Evolutionary conservation across 2,797 vertebrate species (phyloP).

Genomic region (Leucoraja ocellata): DNA sequence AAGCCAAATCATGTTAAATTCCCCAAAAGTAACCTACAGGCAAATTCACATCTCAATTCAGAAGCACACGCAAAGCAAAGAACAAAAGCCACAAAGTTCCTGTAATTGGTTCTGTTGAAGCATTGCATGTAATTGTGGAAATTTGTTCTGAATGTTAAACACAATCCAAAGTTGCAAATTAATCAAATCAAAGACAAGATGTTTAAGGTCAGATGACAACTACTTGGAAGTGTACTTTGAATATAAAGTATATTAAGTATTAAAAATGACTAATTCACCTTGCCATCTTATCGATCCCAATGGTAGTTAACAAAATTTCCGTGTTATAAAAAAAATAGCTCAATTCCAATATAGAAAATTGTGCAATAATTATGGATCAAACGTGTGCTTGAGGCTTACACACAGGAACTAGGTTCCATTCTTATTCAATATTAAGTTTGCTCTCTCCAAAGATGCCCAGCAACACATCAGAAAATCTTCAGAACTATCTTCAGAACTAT

Average conservation of each 20-base stretch:
- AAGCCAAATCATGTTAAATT: neutral
- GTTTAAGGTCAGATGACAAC: neutral
- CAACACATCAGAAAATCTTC: neutral
- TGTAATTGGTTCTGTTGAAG: neutral
- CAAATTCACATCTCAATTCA: neutral
- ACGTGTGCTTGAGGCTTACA: neutral
- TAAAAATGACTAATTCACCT: neutral
- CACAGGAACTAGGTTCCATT: neutral
- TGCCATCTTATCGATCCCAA: neutral
- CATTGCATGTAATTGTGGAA: neutral
- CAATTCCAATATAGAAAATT: neutral
- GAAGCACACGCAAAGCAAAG: neutral
- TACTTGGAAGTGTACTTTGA: neutral
- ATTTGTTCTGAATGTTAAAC: too few relatives aligned
- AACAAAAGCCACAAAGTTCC: neutral
- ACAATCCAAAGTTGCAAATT: neutral
- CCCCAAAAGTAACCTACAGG: neutral
- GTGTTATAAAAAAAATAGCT: neutral
- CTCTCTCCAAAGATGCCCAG: neutral
- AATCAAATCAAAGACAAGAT: neutral
- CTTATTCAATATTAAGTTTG: neutral
- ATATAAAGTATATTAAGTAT: neutral
- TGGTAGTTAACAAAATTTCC: neutral
- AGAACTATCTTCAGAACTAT: too few relatives aligned
- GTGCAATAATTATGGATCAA: neutral